Conservation (phyloP, 2,888 invertebrate species). For the Trimorus sp. region DNA sequence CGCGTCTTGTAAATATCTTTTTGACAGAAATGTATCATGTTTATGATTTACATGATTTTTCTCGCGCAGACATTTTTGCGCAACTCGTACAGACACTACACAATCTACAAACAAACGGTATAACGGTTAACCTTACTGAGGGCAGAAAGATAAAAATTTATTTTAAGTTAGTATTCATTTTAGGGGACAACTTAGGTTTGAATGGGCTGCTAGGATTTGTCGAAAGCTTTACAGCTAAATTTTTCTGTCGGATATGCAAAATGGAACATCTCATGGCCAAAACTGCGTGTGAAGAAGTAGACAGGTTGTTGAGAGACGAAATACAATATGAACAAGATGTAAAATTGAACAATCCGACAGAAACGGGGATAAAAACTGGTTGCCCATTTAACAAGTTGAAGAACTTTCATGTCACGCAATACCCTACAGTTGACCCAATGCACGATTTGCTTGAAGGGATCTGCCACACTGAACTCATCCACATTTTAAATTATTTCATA, state of each 20-base stretch:
- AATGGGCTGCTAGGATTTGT: conserved; percentile 32
- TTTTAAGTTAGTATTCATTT: conserved; percentile 23
- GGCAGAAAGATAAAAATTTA: neutral
- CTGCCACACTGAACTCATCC: neutral
- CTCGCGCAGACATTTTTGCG: conserved; percentile 32
- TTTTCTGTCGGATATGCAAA: neutral
- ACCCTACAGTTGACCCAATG: neutral
- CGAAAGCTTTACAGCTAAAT: conserved; percentile 26
- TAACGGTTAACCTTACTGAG: neutral
- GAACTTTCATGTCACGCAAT: neutral
- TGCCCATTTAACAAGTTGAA: neutral
- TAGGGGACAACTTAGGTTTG: conserved; percentile 45
- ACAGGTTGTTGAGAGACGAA: neutral
- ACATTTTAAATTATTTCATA: neutral
- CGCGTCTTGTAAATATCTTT: conserved; percentile 45
- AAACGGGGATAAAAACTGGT: conserved; percentile 1
- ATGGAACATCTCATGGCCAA: neutral
- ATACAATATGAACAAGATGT: neutral
- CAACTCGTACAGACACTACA: conserved; percentile 25
- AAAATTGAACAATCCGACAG: neutral
- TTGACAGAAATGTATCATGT: conserved; percentile 37
- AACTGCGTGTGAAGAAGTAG: neutral
- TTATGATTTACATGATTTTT: no score
- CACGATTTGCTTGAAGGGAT: conserved; percentile 2
- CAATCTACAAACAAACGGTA: conserved; percentile 30